Percentiles rank a stretch among this genome's conserved stretches.
phyloP scores from a whole-genome alignment of 1,140 invertebrate species.

The Panulirus ornatus region DNA sequence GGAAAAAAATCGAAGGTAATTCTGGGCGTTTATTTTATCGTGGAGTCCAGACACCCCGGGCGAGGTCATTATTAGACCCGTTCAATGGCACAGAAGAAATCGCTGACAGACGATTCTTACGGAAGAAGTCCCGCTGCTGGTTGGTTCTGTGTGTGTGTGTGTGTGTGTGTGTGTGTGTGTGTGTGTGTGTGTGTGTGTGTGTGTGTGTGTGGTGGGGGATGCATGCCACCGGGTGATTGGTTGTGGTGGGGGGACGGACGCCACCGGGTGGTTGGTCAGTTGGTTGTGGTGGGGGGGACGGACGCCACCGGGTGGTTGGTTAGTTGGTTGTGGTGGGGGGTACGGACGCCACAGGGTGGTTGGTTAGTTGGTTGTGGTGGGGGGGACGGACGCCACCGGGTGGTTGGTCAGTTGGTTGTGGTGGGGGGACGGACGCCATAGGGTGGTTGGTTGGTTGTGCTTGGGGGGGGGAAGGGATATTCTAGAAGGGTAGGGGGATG shows the following conservation, averaged over 20 bases:
- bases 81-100: constrained; percentile 49
- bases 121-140: background rate
- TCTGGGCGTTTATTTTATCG: constrained; percentile 18
- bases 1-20: too few species aligned
- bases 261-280: too few species aligned
- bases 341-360: background rate
- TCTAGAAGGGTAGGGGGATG: background rate
- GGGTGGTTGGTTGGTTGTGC: background rate
- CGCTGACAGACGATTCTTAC: background rate
- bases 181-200: too few species aligned
- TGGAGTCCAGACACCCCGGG: background rate
- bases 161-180: too few species aligned
- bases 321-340: background rate
- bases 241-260: too few species aligned
- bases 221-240: too few species aligned
- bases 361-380: background rate
- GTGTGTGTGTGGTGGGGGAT: too few species aligned
- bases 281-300: background rate
- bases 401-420: background rate
- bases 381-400: background rate
- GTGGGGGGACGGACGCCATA: background rate
- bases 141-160: too few species aligned
- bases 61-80: constrained; percentile 1
- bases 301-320: too few species aligned
- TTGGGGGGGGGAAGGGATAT: background rate